Conservation (phyloP, 53 echinoderm and acorn worm species). For the Echinometra lucunter region DNA sequence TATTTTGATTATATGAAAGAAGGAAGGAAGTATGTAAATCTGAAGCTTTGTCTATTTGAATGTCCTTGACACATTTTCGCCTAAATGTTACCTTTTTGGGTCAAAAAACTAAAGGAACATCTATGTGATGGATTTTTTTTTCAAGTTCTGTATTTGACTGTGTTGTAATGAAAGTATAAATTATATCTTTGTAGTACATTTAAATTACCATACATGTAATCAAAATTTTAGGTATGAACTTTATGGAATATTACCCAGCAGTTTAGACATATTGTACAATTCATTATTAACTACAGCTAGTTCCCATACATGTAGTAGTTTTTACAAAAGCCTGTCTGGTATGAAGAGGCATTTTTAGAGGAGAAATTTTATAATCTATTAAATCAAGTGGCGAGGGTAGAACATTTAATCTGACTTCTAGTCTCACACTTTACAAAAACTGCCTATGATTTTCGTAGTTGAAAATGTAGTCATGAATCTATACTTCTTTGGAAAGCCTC, state of each 20-base stretch:
- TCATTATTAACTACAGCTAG: neutral
- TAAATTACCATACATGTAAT: neutral
- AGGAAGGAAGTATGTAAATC: neutral
- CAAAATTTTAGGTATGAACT: neutral
- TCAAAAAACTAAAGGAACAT: neutral
- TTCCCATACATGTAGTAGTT: neutral
- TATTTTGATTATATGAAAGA: neutral
- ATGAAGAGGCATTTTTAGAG: neutral
- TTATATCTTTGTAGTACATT: neutral
- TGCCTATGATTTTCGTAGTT: neutral
- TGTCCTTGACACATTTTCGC: neutral
- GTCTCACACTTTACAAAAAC: neutral
- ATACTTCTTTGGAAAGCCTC: neutral
- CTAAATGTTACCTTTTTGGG: neutral
- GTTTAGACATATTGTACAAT: neutral
- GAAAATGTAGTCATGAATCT: neutral
- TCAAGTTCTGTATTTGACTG: neutral
- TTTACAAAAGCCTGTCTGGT: neutral
- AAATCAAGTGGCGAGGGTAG: neutral
- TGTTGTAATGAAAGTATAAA: neutral
- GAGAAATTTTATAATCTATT: neutral
- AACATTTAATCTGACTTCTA: neutral
- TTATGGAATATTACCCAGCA: neutral
- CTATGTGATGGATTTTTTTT: neutral
- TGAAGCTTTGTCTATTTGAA: neutral